Percentiles rank a stretch among this genome's conserved stretches.
Conservation (phyloP, 2,888 invertebrate genomes). For the Fragum whitleyi region DNA sequence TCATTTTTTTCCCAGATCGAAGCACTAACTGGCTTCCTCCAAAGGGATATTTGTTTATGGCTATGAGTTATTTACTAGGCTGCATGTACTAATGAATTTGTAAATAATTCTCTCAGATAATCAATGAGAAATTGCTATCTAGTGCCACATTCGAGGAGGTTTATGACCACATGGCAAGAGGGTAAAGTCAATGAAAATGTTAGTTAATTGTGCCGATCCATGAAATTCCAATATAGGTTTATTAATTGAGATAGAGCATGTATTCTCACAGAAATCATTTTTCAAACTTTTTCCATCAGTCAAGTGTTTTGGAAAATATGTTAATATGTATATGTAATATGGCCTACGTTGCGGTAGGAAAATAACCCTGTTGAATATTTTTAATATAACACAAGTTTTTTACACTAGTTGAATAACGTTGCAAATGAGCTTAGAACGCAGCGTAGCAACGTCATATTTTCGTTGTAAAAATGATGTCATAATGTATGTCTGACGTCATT, state of each 20-base stretch:
- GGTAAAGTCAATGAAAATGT: slow-evolving; percentile 19
- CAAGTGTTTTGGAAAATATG: too few relatives aligned
- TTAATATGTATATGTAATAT: too few relatives aligned
- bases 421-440: too few relatives aligned
- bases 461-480: too few relatives aligned
- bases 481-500: too few relatives aligned
- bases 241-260: slow-evolving; percentile 19
- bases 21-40: not conserved
- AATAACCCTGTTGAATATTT: too few relatives aligned
- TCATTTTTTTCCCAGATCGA: not conserved
- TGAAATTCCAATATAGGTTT: slow-evolving; percentile 20
- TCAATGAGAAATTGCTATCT: slow-evolving; percentile 44
- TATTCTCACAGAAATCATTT: not conserved
- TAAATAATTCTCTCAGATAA: slow-evolving; percentile 48
- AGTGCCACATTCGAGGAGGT: slow-evolving; percentile 17
- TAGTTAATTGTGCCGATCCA: slow-evolving; percentile 20
- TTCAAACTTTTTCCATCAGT: too few relatives aligned
- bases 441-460: too few relatives aligned
- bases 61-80: slow-evolving; percentile 17
- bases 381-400: too few relatives aligned
- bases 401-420: too few relatives aligned
- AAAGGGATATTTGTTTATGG: slow-evolving; percentile 16
- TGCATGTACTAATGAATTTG: slow-evolving; percentile 44
- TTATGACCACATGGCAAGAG: slow-evolving; percentile 28
- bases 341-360: too few relatives aligned